Evolutionary conservation across 2,113 vertebrate species (phyloP).

Genomic region (Melanerpes aurifrons): DNA sequence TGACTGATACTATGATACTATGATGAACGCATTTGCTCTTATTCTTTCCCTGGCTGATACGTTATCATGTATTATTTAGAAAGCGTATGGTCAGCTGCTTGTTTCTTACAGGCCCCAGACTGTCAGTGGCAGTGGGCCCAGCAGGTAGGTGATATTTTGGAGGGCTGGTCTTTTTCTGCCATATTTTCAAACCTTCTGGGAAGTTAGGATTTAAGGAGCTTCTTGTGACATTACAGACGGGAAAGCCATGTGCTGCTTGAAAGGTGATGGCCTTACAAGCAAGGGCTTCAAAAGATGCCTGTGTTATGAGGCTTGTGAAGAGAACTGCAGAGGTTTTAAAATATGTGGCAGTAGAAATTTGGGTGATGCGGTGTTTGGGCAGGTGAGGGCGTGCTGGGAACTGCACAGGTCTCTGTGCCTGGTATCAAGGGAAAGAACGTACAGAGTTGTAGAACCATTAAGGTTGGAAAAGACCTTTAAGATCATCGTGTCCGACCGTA

Average conservation of each 20-base stretch:
- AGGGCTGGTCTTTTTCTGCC: neutral
- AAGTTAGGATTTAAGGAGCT: neutral
- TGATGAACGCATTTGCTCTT: neutral
- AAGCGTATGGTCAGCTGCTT: neutral
- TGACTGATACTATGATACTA: too few relatives aligned
- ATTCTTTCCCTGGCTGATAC: neutral
- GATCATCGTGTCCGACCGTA: too few relatives aligned
- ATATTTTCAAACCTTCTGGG: neutral
- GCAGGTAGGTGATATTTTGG: neutral
- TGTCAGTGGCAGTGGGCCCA: neutral
- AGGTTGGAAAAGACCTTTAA: too few relatives aligned
- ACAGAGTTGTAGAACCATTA: too few relatives aligned
- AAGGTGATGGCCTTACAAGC: neutral
- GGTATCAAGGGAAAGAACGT: neutral
- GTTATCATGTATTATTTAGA: neutral
- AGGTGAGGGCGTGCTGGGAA: neutral
- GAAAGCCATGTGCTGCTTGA: neutral
- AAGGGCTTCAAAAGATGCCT: neutral
- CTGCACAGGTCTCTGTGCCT: neutral
- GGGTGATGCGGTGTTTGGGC: neutral
- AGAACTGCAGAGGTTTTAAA: neutral
- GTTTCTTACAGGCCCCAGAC: neutral
- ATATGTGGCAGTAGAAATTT: neutral
- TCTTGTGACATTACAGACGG: neutral
- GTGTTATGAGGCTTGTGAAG: neutral